Base-by-base conservation (phyloP, 2,797 vertebrate genomes). In the Hypotaenidia okinawae region DNA sequence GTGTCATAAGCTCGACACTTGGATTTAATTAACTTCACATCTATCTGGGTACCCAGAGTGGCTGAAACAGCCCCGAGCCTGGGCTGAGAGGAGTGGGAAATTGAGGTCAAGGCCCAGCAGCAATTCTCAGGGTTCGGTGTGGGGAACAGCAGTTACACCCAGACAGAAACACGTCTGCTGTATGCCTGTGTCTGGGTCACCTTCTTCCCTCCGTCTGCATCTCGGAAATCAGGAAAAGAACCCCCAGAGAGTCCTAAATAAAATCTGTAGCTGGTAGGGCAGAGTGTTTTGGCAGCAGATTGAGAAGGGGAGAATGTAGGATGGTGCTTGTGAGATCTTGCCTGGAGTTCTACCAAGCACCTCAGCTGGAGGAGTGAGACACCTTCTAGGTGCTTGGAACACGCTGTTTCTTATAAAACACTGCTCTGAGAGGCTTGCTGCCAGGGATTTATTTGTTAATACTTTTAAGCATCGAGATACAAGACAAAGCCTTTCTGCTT, bases 1-100 rank as follows among this genome's bases (percentile, higher is more conserved):
- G n/a, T 35, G 24, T 76, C 84, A 30, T 39, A 30, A 70, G 52
- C 47, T 59, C 47, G 63, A 80, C 68, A 17, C 93, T 92, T 37
- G 75, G 61, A 43, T 93, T 89, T 94, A 74, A 92, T 92, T 79
- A 87, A 64, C 74, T 63, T 85, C 78, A 32, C 84, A 69, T 92
- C 94, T 94, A 70, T 37, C 77, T 70, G 87, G 28, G 6, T 74
- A 52, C 18, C 93, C 91, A 49, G 8, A 82, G 94, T 32, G 84
- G 22, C 78, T 79, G 72, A 35, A 70, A 63, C 2, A 15, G 74
- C 91, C 81, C 67, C 2, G 1, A 61, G 86, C 77, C 63, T 7
- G 15, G 77, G 67, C 89, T 90, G 7, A 8, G 41, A 51, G 90
- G 32, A 17, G 70, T 52, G 73, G 89, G 52, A 93, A 93, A 89